These are phyloP conservation scores for Tretioscincus oriximinensis DNA, from an alignment of 2,113 vertebrate genomes.

Conservation along the genomic window DNA sequence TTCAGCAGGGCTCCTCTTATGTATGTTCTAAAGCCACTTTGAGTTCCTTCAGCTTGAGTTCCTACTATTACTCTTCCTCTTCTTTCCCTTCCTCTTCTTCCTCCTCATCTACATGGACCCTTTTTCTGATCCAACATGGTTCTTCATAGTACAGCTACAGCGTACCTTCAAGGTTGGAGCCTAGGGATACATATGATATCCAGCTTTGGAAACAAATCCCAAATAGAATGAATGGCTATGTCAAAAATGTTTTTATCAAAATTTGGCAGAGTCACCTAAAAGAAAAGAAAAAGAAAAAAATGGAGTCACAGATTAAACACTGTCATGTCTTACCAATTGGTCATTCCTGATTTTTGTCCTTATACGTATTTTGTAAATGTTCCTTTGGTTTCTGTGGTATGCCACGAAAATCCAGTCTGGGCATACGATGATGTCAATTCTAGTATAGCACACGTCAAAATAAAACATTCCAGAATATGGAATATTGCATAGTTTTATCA, in stretches of 20 bases:
- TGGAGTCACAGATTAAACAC: neutral
- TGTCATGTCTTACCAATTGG: neutral
- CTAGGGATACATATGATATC: neutral
- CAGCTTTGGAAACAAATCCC: neutral
- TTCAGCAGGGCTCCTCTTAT: too few relatives aligned
- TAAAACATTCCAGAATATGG: slow-evolving; percentile 35
- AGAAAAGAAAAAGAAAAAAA: too few relatives aligned
- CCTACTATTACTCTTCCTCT: too few relatives aligned
- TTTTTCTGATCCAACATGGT: too few relatives aligned
- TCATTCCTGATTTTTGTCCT: neutral
- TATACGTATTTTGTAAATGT: slow-evolving; percentile 3
- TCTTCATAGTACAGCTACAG: neutral
- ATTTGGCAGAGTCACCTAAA: neutral
- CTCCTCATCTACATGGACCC: too few relatives aligned
- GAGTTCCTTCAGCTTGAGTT: too few relatives aligned
- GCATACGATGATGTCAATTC: slow-evolving; percentile 46
- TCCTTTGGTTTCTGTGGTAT: slow-evolving; percentile 2
- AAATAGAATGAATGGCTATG: neutral
- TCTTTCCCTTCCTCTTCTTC: too few relatives aligned
- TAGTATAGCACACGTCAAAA: slow-evolving; percentile 21
- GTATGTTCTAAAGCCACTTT: too few relatives aligned
- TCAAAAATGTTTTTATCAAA: neutral
- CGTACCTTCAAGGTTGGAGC: neutral
- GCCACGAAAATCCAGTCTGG: slow-evolving; percentile 25
- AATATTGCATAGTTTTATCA: slow-evolving; percentile 52